phyloP scores from a whole-genome alignment of 2,113 vertebrate genomes.

The Anolis sagrei region DNA sequence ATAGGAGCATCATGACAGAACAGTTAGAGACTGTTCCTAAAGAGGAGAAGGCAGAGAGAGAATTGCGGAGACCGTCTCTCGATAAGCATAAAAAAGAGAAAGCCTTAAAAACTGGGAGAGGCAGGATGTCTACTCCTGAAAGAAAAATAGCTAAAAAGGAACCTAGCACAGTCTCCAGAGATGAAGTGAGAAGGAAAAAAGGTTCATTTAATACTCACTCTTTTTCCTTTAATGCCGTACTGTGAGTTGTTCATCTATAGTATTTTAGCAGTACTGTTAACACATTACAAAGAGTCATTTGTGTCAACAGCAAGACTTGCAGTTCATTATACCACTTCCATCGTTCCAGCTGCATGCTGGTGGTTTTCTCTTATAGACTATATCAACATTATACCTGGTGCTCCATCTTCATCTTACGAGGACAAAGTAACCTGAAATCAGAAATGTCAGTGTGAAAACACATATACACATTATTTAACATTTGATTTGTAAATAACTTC shows the following conservation, averaged over 20 bases:
- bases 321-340: slow-evolving; percentile 57
- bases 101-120: slow-evolving; percentile 86
- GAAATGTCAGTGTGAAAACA: rapidly evolving
- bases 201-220: slow-evolving; percentile 86
- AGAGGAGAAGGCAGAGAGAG: slow-evolving; percentile 83
- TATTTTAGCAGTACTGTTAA: slow-evolving; percentile 44
- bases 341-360: not conserved
- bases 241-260: slow-evolving; percentile 48
- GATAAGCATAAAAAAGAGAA: slow-evolving; percentile 93
- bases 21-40: slow-evolving; percentile 92
- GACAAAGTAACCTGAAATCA: not conserved
- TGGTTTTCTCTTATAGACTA: not conserved
- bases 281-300: slow-evolving; percentile 48
- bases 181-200: slow-evolving; percentile 99
- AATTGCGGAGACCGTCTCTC: slow-evolving; percentile 82
- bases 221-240: slow-evolving; percentile 62
- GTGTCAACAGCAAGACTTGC: slow-evolving; percentile 27
- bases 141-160: slow-evolving; percentile 94
- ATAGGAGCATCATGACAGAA: slow-evolving; percentile 94
- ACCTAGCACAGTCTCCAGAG: slow-evolving; percentile 89
- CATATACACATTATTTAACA: not conserved
- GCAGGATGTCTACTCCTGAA: slow-evolving; percentile 94
- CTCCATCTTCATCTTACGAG: not conserved
- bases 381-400: not conserved
- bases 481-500: not conserved